Evolutionary conservation across 2,113 vertebrate species (phyloP).

Genomic region (Tiliqua scincoides): DNA sequence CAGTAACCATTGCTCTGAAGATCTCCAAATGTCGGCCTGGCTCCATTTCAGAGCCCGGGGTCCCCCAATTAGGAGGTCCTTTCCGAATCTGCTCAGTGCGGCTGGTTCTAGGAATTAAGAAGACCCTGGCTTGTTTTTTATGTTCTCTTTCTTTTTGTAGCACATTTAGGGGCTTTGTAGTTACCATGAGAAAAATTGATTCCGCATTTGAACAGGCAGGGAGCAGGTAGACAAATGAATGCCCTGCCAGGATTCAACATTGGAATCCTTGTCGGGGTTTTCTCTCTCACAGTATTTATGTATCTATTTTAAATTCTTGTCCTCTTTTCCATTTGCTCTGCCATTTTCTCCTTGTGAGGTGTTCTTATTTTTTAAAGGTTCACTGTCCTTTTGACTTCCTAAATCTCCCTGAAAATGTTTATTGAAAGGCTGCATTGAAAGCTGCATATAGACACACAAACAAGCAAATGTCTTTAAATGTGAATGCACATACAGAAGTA

Average conservation of each 20-base stretch:
- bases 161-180: neutral
- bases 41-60: constrained; percentile 43
- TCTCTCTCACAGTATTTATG: neutral
- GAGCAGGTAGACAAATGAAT: constrained; percentile 16
- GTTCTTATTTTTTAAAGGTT: too few relatives aligned
- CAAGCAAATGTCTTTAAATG: neutral
- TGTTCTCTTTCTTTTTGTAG: neutral
- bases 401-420: neutral
- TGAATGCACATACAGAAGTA: neutral
- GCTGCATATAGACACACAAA: too few relatives aligned
- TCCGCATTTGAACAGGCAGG: neutral
- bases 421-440: neutral
- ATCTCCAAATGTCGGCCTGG: constrained; percentile 24
- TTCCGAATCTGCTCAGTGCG: neutral
- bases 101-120: neutral
- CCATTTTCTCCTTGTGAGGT: neutral
- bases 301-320: neutral
- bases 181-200: neutral
- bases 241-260: neutral
- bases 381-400: too few relatives aligned
- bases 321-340: neutral
- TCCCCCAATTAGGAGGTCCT: neutral
- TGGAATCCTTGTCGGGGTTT: neutral
- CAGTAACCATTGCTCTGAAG: constrained; percentile 23
- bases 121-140: neutral